phyloP scores from a whole-genome alignment of 2,888 invertebrate genomes.

The Apotomis betuletana region DNA sequence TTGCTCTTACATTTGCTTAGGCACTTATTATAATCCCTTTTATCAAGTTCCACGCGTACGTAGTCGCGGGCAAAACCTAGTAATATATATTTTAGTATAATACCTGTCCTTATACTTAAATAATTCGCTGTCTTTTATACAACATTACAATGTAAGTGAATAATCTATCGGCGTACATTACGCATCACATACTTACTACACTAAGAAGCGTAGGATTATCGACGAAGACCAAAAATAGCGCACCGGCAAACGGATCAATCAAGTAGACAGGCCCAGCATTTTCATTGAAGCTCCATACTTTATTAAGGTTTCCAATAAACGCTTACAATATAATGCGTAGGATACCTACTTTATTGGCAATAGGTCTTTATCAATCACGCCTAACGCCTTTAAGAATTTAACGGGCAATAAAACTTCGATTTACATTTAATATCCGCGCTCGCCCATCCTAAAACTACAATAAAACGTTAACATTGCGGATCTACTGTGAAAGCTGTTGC shows the following conservation, averaged over 20 bases:
- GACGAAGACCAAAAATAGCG: not conserved
- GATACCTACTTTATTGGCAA: not conserved
- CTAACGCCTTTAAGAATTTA: slow-evolving; percentile 29
- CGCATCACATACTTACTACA: not conserved
- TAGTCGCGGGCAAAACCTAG: too few species aligned
- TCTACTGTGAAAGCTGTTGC: slow-evolving; percentile 18
- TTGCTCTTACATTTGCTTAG: too few species aligned
- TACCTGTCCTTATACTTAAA: too few species aligned
- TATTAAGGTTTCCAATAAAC: not conserved
- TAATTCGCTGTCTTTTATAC: too few species aligned
- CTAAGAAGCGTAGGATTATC: not conserved
- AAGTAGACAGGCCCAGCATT: not conserved
- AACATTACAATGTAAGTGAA: too few species aligned
- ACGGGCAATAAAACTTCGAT: slow-evolving; percentile 35
- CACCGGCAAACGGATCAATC: not conserved
- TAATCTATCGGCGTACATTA: too few species aligned
- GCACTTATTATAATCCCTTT: too few species aligned
- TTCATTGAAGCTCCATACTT: not conserved
- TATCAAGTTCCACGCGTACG: too few species aligned
- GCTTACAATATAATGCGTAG: not conserved
- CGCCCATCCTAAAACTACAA: slow-evolving; percentile 34
- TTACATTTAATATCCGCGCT: slow-evolving; percentile 30
- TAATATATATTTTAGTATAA: too few species aligned
- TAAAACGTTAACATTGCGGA: slow-evolving; percentile 35
- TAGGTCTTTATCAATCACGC: slow-evolving; percentile 29